phyloP scores from a whole-genome alignment of 2,888 invertebrate species.

The Napeogenes sylphis region DNA sequence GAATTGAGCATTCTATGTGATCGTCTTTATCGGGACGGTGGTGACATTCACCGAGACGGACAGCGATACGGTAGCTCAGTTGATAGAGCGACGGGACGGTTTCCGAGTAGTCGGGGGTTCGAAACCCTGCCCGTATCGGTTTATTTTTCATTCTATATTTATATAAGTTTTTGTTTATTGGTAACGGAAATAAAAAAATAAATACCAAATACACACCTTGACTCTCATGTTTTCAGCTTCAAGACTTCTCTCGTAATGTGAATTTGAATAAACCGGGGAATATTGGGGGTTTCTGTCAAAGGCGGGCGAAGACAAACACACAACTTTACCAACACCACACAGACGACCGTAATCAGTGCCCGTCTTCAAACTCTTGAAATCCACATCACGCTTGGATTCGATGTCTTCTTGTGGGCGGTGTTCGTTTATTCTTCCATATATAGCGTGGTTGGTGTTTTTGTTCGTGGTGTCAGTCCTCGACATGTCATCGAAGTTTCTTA shows the following conservation, averaged over 20 bases:
- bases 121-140: too few species aligned
- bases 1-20: too few species aligned
- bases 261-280: conserved; percentile 61
- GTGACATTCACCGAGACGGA: too few species aligned
- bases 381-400: conserved; percentile 22
- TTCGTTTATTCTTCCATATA: conserved; percentile 65
- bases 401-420: conserved; percentile 35
- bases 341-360: conserved; percentile 39
- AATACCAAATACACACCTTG: conserved; percentile 47
- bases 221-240: conserved; percentile 65
- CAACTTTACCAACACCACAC: conserved; percentile 38
- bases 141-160: too few species aligned
- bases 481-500: conserved; percentile 71
- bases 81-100: too few species aligned
- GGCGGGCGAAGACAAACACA: conserved; percentile 47
- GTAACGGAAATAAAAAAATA: too few species aligned
- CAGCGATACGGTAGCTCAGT: too few species aligned
- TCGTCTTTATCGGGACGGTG: too few species aligned
- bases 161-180: too few species aligned
- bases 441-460: conserved; percentile 58
- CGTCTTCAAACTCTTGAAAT: conserved; percentile 29
- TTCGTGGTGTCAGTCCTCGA: conserved; percentile 65
- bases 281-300: conserved; percentile 66
- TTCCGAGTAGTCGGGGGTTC: too few species aligned
- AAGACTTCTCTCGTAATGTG: conserved; percentile 60